These are phyloP conservation scores for Melanaphis sacchari DNA, from an alignment of 1,140 invertebrate genomes.

Conservation along the genomic window DNA sequence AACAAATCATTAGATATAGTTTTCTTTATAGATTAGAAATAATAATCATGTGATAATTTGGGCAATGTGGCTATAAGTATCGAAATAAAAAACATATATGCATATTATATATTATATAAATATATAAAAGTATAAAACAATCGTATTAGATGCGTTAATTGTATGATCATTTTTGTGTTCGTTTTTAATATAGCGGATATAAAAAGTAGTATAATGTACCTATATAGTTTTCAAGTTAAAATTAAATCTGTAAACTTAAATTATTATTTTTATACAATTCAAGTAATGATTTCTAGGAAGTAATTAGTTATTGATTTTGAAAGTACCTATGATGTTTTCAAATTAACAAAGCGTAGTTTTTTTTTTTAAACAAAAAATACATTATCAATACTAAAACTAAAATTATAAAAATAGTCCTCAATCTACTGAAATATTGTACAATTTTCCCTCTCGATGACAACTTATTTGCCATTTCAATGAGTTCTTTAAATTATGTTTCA, in stretches of 20 bases:
- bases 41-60: not conserved
- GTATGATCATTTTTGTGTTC: not conserved
- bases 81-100: not conserved
- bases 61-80: not conserved
- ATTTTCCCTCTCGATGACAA: not conserved
- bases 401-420: not conserved
- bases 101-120: not conserved
- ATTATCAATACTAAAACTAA: not conserved
- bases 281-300: not conserved
- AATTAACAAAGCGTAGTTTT: not conserved
- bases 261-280: not conserved
- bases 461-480: too few relatives aligned
- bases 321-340: not conserved
- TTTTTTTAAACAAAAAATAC: not conserved
- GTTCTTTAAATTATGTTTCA: not conserved
- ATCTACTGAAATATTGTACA: not conserved
- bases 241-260: too few relatives aligned
- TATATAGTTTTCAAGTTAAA: too few relatives aligned
- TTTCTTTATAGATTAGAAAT: constrained; percentile 1
- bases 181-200: not conserved
- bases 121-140: not conserved
- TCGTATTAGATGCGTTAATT: not conserved
- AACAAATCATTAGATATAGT: not conserved
- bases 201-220: too few relatives aligned
- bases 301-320: not conserved